Conservation (phyloP, 2,797 vertebrate genomes). For the Molossus molossus region DNA sequence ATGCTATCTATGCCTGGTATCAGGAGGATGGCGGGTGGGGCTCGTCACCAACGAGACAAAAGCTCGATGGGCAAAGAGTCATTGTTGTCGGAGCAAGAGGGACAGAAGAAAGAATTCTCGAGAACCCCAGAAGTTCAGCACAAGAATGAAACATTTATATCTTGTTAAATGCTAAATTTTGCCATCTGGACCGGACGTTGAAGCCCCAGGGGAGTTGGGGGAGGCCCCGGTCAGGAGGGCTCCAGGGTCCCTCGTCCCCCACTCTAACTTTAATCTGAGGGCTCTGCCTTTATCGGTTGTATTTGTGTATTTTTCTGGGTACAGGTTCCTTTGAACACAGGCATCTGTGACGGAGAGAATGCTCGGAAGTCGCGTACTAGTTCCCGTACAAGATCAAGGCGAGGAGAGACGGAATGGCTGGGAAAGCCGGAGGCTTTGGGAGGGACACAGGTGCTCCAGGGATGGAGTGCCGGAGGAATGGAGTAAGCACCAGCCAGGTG, state of each 20-base stretch:
- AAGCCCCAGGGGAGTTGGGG: not conserved
- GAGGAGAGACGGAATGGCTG: not conserved
- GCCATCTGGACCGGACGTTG: accelerated
- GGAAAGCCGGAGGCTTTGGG: not conserved
- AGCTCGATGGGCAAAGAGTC: not conserved
- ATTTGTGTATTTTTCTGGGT: constrained; percentile 73
- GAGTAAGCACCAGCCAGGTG: not conserved
- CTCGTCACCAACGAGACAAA: accelerated
- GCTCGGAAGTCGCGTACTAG: constrained; percentile 63
- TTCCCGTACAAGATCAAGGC: constrained; percentile 70
- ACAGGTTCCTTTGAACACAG: constrained; percentile 79
- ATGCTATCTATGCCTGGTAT: accelerated
- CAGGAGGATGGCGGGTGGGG: accelerated
- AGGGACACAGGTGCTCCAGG: not conserved
- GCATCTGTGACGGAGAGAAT: constrained; percentile 45
- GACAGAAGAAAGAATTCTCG: not conserved
- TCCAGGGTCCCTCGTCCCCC: too few species aligned
- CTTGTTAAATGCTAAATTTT: not conserved
- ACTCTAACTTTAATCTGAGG: not conserved
- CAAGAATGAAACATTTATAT: not conserved
- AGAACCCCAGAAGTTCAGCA: not conserved
- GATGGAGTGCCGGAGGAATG: accelerated
- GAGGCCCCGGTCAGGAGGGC: too few species aligned
- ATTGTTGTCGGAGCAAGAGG: not conserved
- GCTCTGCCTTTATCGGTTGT: constrained; percentile 7